Base-by-base conservation (phyloP, 2,888 invertebrate genomes). In the Idaea biselata region DNA sequence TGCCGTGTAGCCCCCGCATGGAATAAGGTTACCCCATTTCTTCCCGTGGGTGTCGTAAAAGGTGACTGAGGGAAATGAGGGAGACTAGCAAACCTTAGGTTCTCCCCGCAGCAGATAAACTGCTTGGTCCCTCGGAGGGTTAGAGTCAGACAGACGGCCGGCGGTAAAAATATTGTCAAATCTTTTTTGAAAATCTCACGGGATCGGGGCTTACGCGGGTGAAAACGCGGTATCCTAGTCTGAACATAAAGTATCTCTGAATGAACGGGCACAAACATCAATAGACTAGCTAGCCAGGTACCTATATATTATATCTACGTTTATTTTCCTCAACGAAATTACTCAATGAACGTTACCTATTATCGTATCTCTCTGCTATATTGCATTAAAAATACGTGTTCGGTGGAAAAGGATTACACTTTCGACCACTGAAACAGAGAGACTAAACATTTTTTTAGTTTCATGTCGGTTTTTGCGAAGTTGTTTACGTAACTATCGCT, bases 291-390 rank as follows among this genome's bases (percentile, higher is more conserved):
- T 25, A 25, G 25, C 1, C 5, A 25, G 1, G 25, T 25, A 25
- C 25, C n/a, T n/a, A n/a, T n/a, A n/a, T n/a, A n/a, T n/a, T n/a
- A n/a, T 25, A 25, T 25, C 25, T 25, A 44, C 44, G 44, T 44
- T 44, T 44, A 44, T 44, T 44, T 44, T 14, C 11, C 44, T 44
- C 14, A 44, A 44, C 8, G 3, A 44, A 44, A 44, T 44, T 44
- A 44, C 44, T 44, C 44, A 44, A 44, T 44, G 44, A 44, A 44
- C 44, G 44, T 44, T 44, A 44, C 44, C 44, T 44, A 44, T 44
- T 44, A 44, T 33, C 33, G 33, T 33, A 33, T 44, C 11, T 44
- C 32, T 32, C 44, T 14, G 11, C 14, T 44, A 14, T 8, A 44
- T 44, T 44, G 44, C 44, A 44, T 44, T 44, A 44, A 14, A 44